Percentiles rank a stretch among this genome's conserved stretches.
These are phyloP conservation scores for Chloropsis cyanopogon DNA, from an alignment of 2,113 vertebrate species.

Conservation along the genomic window DNA sequence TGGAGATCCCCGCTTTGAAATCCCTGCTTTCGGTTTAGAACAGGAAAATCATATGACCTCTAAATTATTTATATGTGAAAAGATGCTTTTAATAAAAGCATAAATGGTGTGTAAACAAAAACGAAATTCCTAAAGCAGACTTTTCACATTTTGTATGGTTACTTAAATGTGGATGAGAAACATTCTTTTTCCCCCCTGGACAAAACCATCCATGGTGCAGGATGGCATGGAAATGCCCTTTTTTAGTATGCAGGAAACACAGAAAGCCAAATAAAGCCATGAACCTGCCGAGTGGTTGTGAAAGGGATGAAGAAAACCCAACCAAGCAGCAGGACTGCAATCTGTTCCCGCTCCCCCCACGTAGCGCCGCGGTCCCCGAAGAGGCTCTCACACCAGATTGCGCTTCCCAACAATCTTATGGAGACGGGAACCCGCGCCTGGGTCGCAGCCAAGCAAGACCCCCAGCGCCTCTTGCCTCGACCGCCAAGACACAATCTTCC, in stretches of 20 bases:
- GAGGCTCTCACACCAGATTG: not conserved
- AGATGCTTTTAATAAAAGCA: not conserved
- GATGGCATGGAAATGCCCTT: not conserved
- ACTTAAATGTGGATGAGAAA: not conserved
- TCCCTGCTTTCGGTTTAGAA: not conserved
- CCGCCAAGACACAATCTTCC: not conserved
- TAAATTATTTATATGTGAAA: not conserved
- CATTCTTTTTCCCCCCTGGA: not conserved
- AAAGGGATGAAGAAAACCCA: not conserved
- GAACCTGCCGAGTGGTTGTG: not conserved
- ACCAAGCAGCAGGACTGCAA: not conserved
- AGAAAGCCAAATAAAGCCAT: not conserved
- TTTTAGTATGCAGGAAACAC: not conserved
- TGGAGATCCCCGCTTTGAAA: not conserved
- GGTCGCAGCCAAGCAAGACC: not conserved
- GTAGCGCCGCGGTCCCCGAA: rapidly evolving
- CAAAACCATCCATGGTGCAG: not conserved
- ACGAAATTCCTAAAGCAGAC: not conserved
- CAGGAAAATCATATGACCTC: not conserved
- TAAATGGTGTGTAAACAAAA: not conserved
- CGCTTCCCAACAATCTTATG: not conserved
- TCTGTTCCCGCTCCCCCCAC: not conserved
- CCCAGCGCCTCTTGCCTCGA: not conserved
- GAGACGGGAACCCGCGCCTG: not conserved
- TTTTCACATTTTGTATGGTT: not conserved